phyloP scores from a whole-genome alignment of 2,113 vertebrate species.

The Bos taurus region ARS-UCD2.0 NC_037357.1:23501-24000 shows the following conservation, averaged over 20 bases:
- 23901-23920: constrained; percentile 40
- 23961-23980: constrained; percentile 35
- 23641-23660: constrained; percentile 9
- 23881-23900: constrained; percentile 49
- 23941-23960: neutral
- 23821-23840: constrained; percentile 5
- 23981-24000: constrained; percentile 16
- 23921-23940: constrained; percentile 23
- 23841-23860: constrained; percentile 9
- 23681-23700: constrained; percentile 54
- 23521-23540: constrained; percentile 20
- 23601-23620: neutral
- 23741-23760: constrained; percentile 78
- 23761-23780: constrained; percentile 35
- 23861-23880: constrained; percentile 54
- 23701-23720: constrained; percentile 56
- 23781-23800: constrained; percentile 13
- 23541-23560: constrained; percentile 20
- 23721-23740: constrained; percentile 73
- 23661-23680: constrained; percentile 6
- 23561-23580: neutral
- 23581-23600: neutral
- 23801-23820: constrained; percentile 27
- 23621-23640: constrained; percentile 46
- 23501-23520: constrained; percentile 48